A percentile compares a stretch with the other conserved stretches of the same genome.
Conservation (phyloP, 2,113 vertebrate genomes). For the Boulengeromyrus knoepffleri region DNA sequence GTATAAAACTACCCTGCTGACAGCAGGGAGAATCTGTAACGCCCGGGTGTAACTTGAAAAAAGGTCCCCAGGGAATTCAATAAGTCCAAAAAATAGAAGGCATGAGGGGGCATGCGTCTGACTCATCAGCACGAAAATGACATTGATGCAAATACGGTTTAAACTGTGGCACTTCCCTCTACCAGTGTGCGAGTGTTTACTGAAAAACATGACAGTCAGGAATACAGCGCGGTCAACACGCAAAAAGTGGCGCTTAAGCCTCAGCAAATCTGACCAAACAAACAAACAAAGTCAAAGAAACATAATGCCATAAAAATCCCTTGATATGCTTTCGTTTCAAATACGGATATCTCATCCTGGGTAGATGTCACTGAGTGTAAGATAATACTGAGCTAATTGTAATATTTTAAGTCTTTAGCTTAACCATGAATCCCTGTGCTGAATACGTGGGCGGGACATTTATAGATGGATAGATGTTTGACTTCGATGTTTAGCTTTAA, state of each 20-base stretch:
- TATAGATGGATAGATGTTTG: background rate
- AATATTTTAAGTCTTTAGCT: background rate
- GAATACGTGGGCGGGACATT: background rate
- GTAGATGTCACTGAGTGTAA: background rate
- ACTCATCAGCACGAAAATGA: background rate
- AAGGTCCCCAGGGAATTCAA: slow-evolving; percentile 18
- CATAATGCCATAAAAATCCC: background rate
- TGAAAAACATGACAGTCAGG: background rate
- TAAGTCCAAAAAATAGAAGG: slow-evolving; percentile 3
- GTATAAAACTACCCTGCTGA: background rate
- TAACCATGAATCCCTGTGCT: background rate
- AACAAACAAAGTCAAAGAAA: background rate
- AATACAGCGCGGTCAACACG: background rate
- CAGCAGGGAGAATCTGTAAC: background rate
- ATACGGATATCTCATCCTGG: background rate
- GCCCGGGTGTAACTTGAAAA: background rate
- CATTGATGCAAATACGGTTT: background rate
- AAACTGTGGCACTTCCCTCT: background rate
- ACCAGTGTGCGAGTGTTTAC: background rate
- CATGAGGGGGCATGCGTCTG: background rate
- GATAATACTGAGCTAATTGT: background rate
- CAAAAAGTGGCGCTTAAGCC: background rate
- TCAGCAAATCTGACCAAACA: background rate
- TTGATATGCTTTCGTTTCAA: background rate
- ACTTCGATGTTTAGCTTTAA: background rate